Evolutionary conservation across 2,888 invertebrate species (phyloP).

Genomic region (Tromatobia lineatoria): DNA sequence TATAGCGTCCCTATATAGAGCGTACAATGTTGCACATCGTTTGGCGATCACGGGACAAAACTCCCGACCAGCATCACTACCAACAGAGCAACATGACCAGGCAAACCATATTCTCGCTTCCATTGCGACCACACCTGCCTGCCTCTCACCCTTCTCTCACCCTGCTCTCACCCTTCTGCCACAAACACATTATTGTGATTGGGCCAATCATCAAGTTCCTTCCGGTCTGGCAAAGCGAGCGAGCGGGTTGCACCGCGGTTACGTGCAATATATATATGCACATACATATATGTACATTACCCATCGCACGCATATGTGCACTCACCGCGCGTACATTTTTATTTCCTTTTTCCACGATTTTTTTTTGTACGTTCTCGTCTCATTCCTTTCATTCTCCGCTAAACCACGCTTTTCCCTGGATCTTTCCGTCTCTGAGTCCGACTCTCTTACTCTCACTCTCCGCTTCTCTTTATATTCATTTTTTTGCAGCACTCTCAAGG

Average conservation of each 20-base stretch:
- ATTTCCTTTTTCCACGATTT: conserved; percentile 37
- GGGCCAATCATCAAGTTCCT: conserved; percentile 48
- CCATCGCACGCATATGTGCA: conserved; percentile 14
- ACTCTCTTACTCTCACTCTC: conserved; percentile 40
- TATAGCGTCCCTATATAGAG: conserved; percentile 6
- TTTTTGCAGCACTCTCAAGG: conserved; percentile 46
- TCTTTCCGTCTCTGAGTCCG: conserved; percentile 39
- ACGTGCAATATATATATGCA: neutral
- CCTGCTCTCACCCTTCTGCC: conserved; percentile 41
- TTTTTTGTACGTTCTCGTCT: conserved; percentile 41
- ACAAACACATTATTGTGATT: conserved; percentile 52
- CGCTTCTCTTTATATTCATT: conserved; percentile 49
- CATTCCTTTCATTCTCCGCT: conserved; percentile 10
- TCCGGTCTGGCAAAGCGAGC: conserved; percentile 36
- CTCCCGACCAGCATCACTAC: conserved; percentile 21
- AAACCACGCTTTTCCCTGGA: conserved; percentile 40
- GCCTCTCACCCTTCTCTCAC: conserved; percentile 54
- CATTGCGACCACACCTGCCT: conserved; percentile 46
- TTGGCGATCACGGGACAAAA: conserved; percentile 33
- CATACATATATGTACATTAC: conserved; percentile 6
- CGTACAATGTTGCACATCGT: conserved; percentile 47
- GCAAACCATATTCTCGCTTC: conserved; percentile 38
- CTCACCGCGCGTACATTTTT: conserved; percentile 27
- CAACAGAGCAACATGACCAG: neutral
- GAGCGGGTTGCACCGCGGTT: conserved; percentile 21